Evolutionary conservation across 2,888 invertebrate species (phyloP).

Genomic region (Venustoraphidia nigricollis): DNA sequence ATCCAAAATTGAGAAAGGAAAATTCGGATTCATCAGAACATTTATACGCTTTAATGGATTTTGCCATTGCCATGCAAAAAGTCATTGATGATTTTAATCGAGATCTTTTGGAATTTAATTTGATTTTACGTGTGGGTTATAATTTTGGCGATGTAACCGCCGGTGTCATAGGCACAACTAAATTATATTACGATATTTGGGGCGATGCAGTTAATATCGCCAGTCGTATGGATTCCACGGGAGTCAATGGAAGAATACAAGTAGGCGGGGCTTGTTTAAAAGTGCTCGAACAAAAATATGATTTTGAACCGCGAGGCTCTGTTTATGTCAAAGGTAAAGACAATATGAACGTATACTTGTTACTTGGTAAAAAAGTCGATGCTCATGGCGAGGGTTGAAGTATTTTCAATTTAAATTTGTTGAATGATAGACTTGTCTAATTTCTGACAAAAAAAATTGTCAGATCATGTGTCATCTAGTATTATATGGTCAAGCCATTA

Average conservation of each 20-base stretch:
- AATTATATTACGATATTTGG: conserved; percentile 96
- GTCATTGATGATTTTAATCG: conserved; percentile 78
- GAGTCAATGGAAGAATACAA: conserved; percentile 72
- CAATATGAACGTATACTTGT: conserved; percentile 80
- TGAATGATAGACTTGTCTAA: no score
- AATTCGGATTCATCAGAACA: conserved; percentile 60
- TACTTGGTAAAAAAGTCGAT: conserved; percentile 34
- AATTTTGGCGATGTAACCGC: conserved; percentile 94
- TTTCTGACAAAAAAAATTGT: no score
- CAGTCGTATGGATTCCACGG: conserved; percentile 93
- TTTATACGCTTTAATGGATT: conserved; percentile 80
- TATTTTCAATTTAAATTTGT: no score
- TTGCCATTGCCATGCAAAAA: conserved; percentile 79
- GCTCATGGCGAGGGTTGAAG: conserved; percentile 1
- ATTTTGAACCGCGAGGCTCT: conserved; percentile 82
- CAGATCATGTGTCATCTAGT: no score
- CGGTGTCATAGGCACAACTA: conserved; percentile 91
- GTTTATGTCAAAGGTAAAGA: conserved; percentile 96
- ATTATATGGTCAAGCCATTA: no score
- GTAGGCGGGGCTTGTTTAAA: conserved; percentile 61
- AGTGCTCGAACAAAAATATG: conserved; percentile 56
- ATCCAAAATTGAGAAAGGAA: conserved; percentile 57
- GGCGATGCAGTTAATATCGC: conserved; percentile 97
- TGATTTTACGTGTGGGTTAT: conserved; percentile 73
- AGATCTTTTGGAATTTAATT: conserved; percentile 78